A percentile compares a stretch with the other conserved stretches of the same genome.
phyloP scores from a whole-genome alignment of 2,888 invertebrate genomes.

The Margaritifera margaritifera region DNA sequence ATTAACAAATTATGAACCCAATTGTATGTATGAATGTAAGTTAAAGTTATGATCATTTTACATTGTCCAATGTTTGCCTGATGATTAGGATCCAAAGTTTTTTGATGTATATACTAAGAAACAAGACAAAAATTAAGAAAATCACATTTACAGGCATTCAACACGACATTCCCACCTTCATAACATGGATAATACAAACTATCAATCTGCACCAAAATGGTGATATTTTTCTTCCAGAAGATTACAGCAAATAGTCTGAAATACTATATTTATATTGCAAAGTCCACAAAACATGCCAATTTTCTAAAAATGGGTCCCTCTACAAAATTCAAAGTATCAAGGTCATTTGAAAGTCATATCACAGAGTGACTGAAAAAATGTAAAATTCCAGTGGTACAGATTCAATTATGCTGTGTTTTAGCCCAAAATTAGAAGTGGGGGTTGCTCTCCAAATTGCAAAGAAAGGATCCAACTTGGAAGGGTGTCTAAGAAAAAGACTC shows the following conservation, averaged over 20 bases:
- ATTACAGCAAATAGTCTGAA: slow-evolving; percentile 1
- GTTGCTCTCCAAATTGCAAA: slow-evolving; percentile 7
- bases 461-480: slow-evolving; percentile 6
- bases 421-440: slow-evolving; percentile 13
- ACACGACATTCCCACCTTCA: no score
- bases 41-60: no score
- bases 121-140: no score
- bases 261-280: slow-evolving; percentile 6
- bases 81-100: no score
- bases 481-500: slow-evolving; percentile 10
- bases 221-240: neutral
- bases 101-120: no score
- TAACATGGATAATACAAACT: no score
- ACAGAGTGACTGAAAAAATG: slow-evolving; percentile 21
- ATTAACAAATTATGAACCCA: no score
- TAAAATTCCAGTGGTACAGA: slow-evolving; percentile 48
- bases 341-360: slow-evolving; percentile 52
- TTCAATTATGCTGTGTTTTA: slow-evolving; percentile 27
- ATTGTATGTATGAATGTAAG: no score
- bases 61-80: no score
- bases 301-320: slow-evolving; percentile 65
- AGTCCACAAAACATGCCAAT: slow-evolving; percentile 41
- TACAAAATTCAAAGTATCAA: slow-evolving; percentile 44
- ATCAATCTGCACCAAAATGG: no score
- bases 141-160: no score